Evolutionary conservation across 2,797 vertebrate species (phyloP).

Genomic region (Danio albolineatus): DNA sequence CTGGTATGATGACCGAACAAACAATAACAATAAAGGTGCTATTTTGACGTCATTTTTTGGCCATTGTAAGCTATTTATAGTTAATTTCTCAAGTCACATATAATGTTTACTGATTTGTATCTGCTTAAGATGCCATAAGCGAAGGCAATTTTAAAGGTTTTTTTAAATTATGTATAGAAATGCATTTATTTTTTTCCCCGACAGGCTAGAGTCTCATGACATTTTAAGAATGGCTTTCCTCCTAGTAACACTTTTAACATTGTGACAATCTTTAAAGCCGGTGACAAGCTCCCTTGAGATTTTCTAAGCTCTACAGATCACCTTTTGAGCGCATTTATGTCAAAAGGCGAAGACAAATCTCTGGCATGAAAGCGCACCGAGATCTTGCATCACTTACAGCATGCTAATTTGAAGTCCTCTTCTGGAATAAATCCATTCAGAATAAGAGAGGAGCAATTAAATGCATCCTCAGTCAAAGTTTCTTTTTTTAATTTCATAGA

Average conservation of each 20-base stretch:
- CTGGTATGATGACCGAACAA: background rate
- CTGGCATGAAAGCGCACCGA: constrained; percentile 30
- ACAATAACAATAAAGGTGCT: background rate
- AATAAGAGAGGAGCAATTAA: constrained; percentile 5
- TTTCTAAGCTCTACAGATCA: constrained; percentile 41
- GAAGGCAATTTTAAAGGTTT: background rate
- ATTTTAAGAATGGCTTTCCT: constrained; percentile 23
- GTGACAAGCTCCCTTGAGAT: constrained; percentile 44
- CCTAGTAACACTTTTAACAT: constrained; percentile 33
- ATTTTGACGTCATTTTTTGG: background rate
- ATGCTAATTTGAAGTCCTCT: background rate
- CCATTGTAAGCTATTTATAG: background rate
- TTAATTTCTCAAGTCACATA: background rate
- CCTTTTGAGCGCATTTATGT: constrained; percentile 27
- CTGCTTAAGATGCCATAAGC: background rate
- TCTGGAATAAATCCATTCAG: constrained; percentile 12
- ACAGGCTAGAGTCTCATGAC: constrained; percentile 4
- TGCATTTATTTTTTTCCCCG: background rate
- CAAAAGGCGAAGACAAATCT: constrained; percentile 29
- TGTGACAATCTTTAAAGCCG: constrained; percentile 50
- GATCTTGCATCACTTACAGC: constrained; percentile 11
- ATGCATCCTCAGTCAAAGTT: background rate
- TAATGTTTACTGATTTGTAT: background rate
- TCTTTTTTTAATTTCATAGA: background rate
- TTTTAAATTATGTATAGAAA: background rate